These are phyloP conservation scores for Erannis defoliaria DNA, from an alignment of 2,888 invertebrate species.

Conservation along the genomic window DNA sequence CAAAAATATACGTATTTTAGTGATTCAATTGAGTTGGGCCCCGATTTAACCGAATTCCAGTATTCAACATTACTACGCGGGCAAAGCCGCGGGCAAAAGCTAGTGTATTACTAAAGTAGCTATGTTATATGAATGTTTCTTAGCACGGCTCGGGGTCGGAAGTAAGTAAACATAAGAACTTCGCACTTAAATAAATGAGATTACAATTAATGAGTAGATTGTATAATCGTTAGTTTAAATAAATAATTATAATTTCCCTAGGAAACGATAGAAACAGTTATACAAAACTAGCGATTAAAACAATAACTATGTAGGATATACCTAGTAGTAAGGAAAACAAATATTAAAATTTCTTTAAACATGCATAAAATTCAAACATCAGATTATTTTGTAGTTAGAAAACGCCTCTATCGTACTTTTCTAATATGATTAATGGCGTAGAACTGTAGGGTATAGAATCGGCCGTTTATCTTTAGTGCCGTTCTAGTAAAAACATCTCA, in stretches of 20 bases:
- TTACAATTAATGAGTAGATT: slow-evolving; percentile 34
- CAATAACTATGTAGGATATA: too few relatives aligned
- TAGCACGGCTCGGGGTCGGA: too few relatives aligned
- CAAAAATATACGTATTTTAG: too few relatives aligned
- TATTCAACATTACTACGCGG: too few relatives aligned
- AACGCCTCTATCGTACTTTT: background rate
- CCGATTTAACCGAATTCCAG: too few relatives aligned
- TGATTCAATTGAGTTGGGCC: too few relatives aligned
- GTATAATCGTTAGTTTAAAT: slow-evolving; percentile 10
- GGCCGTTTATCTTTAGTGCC: too few relatives aligned
- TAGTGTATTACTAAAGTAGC: background rate
- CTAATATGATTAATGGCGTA: background rate
- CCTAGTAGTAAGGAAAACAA: too few relatives aligned
- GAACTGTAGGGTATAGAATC: too few relatives aligned
- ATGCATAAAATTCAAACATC: background rate
- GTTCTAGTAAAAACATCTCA: background rate
- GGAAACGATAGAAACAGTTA: slow-evolving; percentile 1
- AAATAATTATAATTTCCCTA: background rate
- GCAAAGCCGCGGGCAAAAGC: too few relatives aligned
- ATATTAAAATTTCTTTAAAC: too few relatives aligned
- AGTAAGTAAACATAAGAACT: slow-evolving; percentile 7
- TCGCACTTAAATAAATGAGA: slow-evolving; percentile 33
- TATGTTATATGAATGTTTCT: too few relatives aligned
- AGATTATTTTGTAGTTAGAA: background rate
- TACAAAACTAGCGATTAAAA: background rate